Evolutionary conservation across 2,888 invertebrate species (phyloP).

Genomic region (Cryptocephalus primarius): DNA sequence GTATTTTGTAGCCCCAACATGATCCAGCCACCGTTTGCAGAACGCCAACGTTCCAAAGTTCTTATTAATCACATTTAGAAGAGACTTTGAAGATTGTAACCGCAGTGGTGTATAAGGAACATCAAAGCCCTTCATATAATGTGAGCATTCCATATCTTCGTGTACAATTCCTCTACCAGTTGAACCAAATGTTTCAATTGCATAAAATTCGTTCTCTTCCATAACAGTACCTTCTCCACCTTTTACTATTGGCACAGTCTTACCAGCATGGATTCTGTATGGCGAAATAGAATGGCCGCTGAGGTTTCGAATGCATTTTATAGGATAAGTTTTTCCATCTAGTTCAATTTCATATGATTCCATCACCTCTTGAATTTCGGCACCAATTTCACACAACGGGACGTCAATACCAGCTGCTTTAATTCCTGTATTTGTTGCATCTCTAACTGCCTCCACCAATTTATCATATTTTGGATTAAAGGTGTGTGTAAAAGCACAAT

Average conservation of each 20-base stretch:
- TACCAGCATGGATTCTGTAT: conserved; percentile 93
- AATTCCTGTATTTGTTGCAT: conserved; percentile 98
- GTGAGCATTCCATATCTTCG: conserved; percentile 99
- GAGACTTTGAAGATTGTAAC: conserved; percentile 87
- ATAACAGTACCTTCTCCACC: conserved; percentile 95
- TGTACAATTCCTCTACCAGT: conserved; percentile 92
- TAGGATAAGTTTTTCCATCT: conserved; percentile 90
- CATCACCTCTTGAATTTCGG: conserved; percentile 98
- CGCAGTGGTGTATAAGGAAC: conserved; percentile 79
- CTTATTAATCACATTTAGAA: conserved; percentile 88
- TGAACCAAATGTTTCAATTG: conserved; percentile 98
- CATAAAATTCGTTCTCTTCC: conserved; percentile 99
- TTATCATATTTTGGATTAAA: conserved; percentile 96
- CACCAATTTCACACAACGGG: conserved; percentile 91
- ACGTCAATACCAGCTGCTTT: conserved; percentile 75
- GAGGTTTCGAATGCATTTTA: conserved; percentile 95
- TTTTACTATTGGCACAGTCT: conserved; percentile 98
- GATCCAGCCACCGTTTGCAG: conserved; percentile 97
- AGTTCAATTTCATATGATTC: conserved; percentile 97
- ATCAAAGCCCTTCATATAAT: conserved; percentile 99
- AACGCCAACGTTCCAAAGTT: conserved; percentile 97
- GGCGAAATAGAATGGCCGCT: conserved; percentile 99
- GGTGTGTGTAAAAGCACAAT: conserved; percentile 95
- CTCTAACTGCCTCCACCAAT: conserved; percentile 88
- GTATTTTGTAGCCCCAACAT: conserved; percentile 93